Base-by-base conservation (phyloP, 2,888 invertebrate genomes). In the Pomacea canaliculata region DNA sequence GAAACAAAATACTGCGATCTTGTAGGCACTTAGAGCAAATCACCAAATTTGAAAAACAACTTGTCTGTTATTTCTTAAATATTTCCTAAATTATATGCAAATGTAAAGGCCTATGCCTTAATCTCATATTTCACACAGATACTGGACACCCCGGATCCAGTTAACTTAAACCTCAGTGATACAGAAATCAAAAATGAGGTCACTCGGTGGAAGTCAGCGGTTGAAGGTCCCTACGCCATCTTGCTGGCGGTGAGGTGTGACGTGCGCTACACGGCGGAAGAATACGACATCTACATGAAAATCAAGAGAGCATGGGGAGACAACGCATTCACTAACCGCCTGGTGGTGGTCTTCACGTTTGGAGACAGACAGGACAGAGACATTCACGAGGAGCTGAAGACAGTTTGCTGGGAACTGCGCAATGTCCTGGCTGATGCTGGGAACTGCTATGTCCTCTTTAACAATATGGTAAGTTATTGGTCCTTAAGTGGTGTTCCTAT, bases 201-300 rank as follows among this genome's bases (percentile, higher is more conserved):
- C 27, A 18, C 37, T 51, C 23, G 9, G 18, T 74, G 74, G 74
- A 60, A 74, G 49, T 56, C 74, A 4, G 10, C 62, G 62, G 51
- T 8, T 56, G 60, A 68, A 48, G 68, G 68, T 10, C 19, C n/a
- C 7, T 23, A 10, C 1, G 74, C 69, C 62, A 62, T 69, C n/a
- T 27, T 74, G n/a, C 67, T 74, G 74, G 69, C 74, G 12, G 69
- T 74, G 68, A 46, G 74, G 49, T 74, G 74, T 74, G 74, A 74
- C 62, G 69, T 62, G 18, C 74, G 74, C 74, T 74, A 74, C 74
- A 74, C 74, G 69, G 59, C 59, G 46, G 74, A 74, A 49, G 74
- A 74, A 59, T 46, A 74, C 69, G 62, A 68, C 56, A 74, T 69
- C 69, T 74, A 46, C 74, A 51, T 49, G 59, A 67, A 19, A 46